Evolutionary conservation across 1,140 invertebrate species (phyloP).

Genomic region (Mya arenaria): DNA sequence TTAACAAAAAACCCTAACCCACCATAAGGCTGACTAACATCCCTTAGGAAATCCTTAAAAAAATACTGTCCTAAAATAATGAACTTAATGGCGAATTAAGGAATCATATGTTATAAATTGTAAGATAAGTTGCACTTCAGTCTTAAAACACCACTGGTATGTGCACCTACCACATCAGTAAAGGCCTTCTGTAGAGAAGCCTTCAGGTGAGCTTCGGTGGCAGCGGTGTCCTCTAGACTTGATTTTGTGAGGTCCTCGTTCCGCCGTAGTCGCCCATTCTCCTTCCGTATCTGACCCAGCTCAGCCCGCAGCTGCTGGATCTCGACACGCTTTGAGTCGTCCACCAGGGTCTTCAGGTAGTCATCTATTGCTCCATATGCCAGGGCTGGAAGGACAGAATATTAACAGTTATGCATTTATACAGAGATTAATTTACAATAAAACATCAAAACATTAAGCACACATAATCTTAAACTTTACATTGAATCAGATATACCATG

Average conservation of each 20-base stretch:
- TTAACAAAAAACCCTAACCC: too few species aligned
- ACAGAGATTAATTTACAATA: too few species aligned
- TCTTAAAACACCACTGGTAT: too few species aligned
- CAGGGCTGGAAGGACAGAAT: constrained; percentile 54
- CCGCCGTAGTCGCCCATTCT: constrained; percentile 57
- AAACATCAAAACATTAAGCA: too few species aligned
- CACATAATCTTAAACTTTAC: too few species aligned
- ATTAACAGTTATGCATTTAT: too few species aligned
- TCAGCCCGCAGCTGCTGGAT: constrained; percentile 54
- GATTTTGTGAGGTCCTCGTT: constrained; percentile 57
- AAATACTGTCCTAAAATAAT: too few species aligned
- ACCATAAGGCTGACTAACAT: too few species aligned
- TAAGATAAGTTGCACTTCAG: too few species aligned
- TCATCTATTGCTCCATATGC: constrained; percentile 58
- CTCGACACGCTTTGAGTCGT: constrained; percentile 37
- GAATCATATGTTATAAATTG: too few species aligned
- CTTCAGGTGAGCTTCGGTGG: constrained; percentile 70
- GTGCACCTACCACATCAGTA: constrained; percentile 73
- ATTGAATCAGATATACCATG: neutral
- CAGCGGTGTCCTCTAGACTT: constrained; percentile 60
- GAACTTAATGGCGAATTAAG: too few species aligned
- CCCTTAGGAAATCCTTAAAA: too few species aligned
- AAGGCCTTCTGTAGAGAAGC: constrained; percentile 72
- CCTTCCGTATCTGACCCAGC: constrained; percentile 54
- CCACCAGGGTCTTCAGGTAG: constrained; percentile 37